Evolutionary conservation across 1,140 invertebrate genomes (phyloP).

Genomic region (Drosophila mojavensis): DNA sequence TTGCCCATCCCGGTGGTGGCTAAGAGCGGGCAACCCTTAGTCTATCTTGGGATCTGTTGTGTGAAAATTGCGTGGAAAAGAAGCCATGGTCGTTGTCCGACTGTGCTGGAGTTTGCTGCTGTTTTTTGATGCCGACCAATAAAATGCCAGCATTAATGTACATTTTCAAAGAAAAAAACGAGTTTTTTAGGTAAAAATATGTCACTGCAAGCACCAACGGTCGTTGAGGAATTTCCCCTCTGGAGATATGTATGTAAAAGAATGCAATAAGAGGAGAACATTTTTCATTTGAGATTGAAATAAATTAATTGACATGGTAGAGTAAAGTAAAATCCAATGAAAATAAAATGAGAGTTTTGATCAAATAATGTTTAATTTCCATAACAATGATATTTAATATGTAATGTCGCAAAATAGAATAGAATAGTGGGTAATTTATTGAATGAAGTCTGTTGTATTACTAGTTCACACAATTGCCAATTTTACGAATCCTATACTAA

Average conservation of each 20-base stretch:
- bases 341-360: neutral
- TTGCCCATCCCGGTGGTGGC: constrained; percentile 31
- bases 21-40: constrained; percentile 46
- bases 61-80: constrained; percentile 63
- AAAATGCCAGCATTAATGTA: constrained; percentile 75
- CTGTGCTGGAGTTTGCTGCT: constrained; percentile 44
- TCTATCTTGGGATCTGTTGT: constrained; percentile 39
- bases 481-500: neutral
- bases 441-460: neutral
- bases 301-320: neutral
- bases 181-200: constrained; percentile 80
- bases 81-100: constrained; percentile 42
- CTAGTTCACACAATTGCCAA: neutral
- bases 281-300: neutral
- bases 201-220: constrained; percentile 33
- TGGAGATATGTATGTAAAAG: constrained; percentile 30
- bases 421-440: neutral
- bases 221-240: constrained; percentile 69
- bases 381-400: no score
- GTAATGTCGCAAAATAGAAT: no score
- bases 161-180: constrained; percentile 67
- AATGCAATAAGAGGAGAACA: constrained; percentile 29
- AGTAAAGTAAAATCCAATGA: neutral
- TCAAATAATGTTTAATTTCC: no score
- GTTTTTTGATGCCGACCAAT: constrained; percentile 72